Percentiles rank a stretch among this genome's conserved stretches.
These are phyloP conservation scores for Rhodinocichla rosea DNA, from an alignment of 2,113 vertebrate genomes.

Conservation along the genomic window DNA sequence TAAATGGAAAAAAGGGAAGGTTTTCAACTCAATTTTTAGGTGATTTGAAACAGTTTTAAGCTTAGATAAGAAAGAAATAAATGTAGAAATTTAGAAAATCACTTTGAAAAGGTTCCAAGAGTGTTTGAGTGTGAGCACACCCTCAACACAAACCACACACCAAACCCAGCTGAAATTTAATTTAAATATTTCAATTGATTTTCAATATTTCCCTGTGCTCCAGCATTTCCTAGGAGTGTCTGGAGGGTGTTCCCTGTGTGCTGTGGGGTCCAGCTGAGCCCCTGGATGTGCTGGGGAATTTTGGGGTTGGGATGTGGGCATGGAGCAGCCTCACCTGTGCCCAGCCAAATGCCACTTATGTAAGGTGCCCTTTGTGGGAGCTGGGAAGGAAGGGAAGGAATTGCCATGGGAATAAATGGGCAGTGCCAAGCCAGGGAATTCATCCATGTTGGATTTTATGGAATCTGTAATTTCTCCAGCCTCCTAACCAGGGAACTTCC, in stretches of 20 bases:
- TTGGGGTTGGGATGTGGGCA: background rate
- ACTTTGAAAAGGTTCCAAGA: background rate
- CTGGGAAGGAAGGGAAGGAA: background rate
- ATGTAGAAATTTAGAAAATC: background rate
- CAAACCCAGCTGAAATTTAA: background rate
- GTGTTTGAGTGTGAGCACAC: rapidly evolving
- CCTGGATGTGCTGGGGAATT: background rate
- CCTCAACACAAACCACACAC: rapidly evolving
- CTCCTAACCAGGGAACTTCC: background rate
- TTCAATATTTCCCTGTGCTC: background rate
- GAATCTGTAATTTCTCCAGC: background rate
- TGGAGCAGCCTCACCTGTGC: background rate
- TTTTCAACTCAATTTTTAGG: rapidly evolving
- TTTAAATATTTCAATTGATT: background rate
- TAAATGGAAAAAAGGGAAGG: background rate
- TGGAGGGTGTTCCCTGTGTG: background rate
- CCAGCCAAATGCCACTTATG: background rate
- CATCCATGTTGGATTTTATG: rapidly evolving
- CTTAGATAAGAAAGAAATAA: background rate
- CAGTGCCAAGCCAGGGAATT: background rate
- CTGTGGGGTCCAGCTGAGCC: rapidly evolving
- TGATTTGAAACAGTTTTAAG: background rate
- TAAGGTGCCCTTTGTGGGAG: background rate
- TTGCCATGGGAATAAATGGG: rapidly evolving
- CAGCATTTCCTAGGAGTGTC: background rate